Percentiles rank a stretch among this genome's conserved stretches.
These are phyloP conservation scores for Cardinalis cardinalis DNA, from an alignment of 2,113 vertebrate genomes.

Conservation along the genomic window DNA sequence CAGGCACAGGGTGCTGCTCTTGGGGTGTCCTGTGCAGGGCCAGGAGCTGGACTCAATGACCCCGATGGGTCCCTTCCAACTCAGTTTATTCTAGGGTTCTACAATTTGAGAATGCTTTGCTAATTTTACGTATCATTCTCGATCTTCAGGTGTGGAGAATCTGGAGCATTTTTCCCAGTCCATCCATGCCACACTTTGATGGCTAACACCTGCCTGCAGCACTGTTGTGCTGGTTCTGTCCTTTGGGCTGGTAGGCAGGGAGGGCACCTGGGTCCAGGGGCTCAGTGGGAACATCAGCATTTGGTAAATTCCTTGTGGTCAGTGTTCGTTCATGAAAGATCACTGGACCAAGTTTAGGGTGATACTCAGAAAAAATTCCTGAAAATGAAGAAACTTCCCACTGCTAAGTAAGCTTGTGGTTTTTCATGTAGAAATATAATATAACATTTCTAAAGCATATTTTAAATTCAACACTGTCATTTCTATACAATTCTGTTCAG, in stretches of 20 bases:
- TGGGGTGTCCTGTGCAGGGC: not conserved
- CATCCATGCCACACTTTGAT: rapidly evolving
- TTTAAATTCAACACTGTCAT: not conserved
- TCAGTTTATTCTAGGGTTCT: not conserved
- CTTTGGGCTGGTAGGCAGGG: not conserved
- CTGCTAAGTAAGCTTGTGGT: not conserved
- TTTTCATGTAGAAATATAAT: not conserved
- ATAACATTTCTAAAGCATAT: not conserved
- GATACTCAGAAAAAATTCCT: not conserved
- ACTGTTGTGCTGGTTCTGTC: not conserved
- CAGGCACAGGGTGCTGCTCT: not conserved
- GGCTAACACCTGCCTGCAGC: not conserved
- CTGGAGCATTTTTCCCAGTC: not conserved
- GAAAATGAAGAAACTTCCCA: not conserved
- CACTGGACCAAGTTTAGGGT: not conserved
- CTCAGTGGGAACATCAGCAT: not conserved
- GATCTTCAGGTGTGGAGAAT: not conserved
- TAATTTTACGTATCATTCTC: rapidly evolving
- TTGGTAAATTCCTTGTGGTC: not conserved
- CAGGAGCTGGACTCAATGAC: rapidly evolving
- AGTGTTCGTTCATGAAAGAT: not conserved
- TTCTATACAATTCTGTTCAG: not conserved
- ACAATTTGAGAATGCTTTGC: not conserved
- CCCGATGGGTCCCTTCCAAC: not conserved
- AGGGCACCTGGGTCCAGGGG: rapidly evolving